These are phyloP conservation scores for Pseudomyrmex dendroicus DNA, from an alignment of 1,140 invertebrate species.

Conservation along the genomic window DNA sequence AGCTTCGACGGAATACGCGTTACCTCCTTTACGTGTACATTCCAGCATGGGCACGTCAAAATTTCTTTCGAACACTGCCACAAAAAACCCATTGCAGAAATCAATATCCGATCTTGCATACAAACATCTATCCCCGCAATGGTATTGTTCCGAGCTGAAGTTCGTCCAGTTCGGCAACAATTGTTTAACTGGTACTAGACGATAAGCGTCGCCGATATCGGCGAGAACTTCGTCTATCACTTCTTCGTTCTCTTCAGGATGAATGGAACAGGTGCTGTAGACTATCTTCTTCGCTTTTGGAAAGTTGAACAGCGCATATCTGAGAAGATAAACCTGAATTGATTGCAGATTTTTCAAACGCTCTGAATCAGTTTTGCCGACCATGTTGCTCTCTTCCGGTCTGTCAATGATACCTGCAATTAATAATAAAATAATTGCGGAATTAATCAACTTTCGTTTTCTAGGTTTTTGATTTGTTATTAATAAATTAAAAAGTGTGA, in stretches of 20 bases:
- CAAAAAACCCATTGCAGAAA: conserved; percentile 96
- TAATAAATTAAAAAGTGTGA: not conserved
- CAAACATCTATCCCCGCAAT: conserved; percentile 90
- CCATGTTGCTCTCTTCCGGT: conserved; percentile 80
- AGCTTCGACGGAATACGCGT: not conserved
- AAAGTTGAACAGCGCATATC: conserved; percentile 93
- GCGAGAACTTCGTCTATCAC: conserved; percentile 90
- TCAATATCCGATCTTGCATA: conserved; percentile 91
- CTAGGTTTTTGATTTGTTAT: not conserved
- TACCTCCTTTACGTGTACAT: conserved; percentile 34
- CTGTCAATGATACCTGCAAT: conserved; percentile 88
- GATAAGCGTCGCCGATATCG: conserved; percentile 87
- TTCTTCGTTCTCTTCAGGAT: conserved; percentile 96
- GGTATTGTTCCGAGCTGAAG: conserved; percentile 88
- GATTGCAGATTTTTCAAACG: conserved; percentile 90
- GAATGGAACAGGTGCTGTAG: conserved; percentile 97
- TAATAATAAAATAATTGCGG: conserved; percentile 4
- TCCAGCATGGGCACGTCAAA: conserved; percentile 73
- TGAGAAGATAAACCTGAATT: conserved; percentile 94
- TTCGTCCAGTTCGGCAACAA: conserved; percentile 89
- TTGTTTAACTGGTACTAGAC: conserved; percentile 87
- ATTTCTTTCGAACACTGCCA: conserved; percentile 93
- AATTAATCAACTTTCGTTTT: not conserved
- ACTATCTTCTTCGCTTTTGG: conserved; percentile 93
- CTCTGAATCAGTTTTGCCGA: conserved; percentile 76